Percentiles rank a stretch among this genome's conserved stretches.
These are phyloP conservation scores for Acanthornis magna DNA, from an alignment of 2,797 vertebrate species.

Conservation along the genomic window DNA sequence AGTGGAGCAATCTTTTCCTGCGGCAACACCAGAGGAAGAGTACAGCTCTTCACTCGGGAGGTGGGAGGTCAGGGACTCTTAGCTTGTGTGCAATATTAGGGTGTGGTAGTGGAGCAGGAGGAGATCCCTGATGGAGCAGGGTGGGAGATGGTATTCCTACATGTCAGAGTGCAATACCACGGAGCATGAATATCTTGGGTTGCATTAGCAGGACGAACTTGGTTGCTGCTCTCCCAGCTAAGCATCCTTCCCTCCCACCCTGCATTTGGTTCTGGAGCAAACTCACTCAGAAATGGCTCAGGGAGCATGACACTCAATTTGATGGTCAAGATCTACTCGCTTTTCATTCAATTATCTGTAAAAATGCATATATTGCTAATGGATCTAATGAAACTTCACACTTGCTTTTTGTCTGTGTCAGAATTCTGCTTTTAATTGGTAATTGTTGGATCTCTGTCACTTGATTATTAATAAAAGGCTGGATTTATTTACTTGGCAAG, in stretches of 20 bases:
- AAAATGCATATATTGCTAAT: neutral
- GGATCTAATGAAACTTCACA: neutral
- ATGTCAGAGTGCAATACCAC: neutral
- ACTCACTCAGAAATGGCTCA: neutral
- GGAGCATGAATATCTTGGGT: neutral
- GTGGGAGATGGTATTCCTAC: neutral
- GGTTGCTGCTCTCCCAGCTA: neutral
- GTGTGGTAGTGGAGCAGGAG: neutral
- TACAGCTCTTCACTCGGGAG: neutral
- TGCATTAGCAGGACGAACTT: neutral
- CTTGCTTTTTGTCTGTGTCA: neutral
- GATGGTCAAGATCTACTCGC: neutral
- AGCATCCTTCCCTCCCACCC: neutral
- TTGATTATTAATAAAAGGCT: slow-evolving; percentile 42
- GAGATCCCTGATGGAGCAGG: neutral
- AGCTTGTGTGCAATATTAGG: neutral
- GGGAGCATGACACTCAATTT: neutral
- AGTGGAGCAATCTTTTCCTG: neutral
- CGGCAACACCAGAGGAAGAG: neutral
- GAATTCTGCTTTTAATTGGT: slow-evolving; percentile 29
- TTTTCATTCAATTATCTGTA: neutral
- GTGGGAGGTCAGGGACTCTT: neutral
- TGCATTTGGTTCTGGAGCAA: neutral
- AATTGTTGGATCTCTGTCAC: neutral
- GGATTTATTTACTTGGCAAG: slow-evolving; percentile 46